These are phyloP conservation scores for Benthosema pterotum DNA, from an alignment of 2,797 vertebrate species.

Conservation along the genomic window DNA sequence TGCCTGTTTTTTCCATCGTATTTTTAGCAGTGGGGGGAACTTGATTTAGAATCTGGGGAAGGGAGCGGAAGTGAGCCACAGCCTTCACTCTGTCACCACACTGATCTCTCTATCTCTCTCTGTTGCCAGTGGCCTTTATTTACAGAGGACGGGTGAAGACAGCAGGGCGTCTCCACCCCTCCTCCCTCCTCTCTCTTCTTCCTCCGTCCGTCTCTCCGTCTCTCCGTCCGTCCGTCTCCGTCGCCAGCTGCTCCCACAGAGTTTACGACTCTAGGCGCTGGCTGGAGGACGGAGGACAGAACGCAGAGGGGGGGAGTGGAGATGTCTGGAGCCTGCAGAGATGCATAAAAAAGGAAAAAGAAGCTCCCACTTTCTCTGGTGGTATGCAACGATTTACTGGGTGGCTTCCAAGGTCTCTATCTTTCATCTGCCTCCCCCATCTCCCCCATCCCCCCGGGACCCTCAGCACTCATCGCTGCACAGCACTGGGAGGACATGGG, in stretches of 20 bases:
- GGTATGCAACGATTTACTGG: conserved; percentile 70
- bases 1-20: conserved; percentile 69
- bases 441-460: conserved; percentile 41
- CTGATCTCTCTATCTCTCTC: conserved; percentile 36
- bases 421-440: conserved; percentile 51
- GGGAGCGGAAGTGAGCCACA: conserved; percentile 39
- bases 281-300: conserved; percentile 12
- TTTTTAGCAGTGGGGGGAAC: conserved; percentile 67
- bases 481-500: not conserved
- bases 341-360: conserved; percentile 22
- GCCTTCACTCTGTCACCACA: conserved; percentile 38
- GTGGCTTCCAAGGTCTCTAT: conserved; percentile 58
- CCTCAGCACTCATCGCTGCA: conserved; percentile 34
- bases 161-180: conserved; percentile 44
- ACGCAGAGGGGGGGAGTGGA: not conserved
- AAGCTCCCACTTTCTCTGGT: conserved; percentile 59
- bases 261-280: conserved; percentile 64
- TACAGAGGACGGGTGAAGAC: conserved; percentile 67
- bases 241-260: conserved; percentile 60
- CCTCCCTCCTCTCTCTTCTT: conserved; percentile 40
- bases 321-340: conserved; percentile 37
- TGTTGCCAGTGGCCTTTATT: conserved; percentile 67
- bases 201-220: not conserved
- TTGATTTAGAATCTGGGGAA: conserved; percentile 75
- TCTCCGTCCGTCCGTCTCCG: conserved; percentile 6